Conservation (phyloP, 2,888 invertebrate species). For the Scaptomyza cyrtandrae region DNA sequence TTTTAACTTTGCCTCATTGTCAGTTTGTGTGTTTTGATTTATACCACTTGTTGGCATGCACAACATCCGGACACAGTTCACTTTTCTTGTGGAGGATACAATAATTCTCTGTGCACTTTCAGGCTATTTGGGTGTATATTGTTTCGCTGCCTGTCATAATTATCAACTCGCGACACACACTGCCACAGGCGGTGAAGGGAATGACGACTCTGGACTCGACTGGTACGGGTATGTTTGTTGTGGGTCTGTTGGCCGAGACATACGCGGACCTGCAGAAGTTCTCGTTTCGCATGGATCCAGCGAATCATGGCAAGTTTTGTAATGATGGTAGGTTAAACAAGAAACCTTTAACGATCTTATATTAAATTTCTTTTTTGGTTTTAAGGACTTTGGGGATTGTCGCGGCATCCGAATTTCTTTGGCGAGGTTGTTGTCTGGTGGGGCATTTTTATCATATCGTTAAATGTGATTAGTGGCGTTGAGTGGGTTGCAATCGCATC, state of each 20-base stretch:
- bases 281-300: constrained; percentile 94
- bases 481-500: constrained; percentile 94
- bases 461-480: constrained; percentile 92
- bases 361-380: neutral
- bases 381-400: constrained; percentile 92
- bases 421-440: constrained; percentile 97
- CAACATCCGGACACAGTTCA: constrained; percentile 14
- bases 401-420: constrained; percentile 97
- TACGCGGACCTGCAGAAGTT: constrained; percentile 97
- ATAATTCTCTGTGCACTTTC: constrained; percentile 41
- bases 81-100: constrained; percentile 7
- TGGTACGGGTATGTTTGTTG: constrained; percentile 93
- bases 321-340: constrained; percentile 89
- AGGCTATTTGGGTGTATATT: constrained; percentile 96
- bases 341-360: neutral
- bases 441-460: constrained; percentile 95
- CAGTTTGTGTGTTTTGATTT: constrained; percentile 56
- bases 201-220: constrained; percentile 95
- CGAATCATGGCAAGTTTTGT: constrained; percentile 96
- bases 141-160: constrained; percentile 97
- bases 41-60: constrained; percentile 58
- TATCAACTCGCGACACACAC: constrained; percentile 93
- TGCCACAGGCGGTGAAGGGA: constrained; percentile 90
- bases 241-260: constrained; percentile 94
- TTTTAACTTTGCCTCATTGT: constrained; percentile 1